Conservation (phyloP, 1,140 invertebrate species). For the Drosophila subpulchrella region DNA sequence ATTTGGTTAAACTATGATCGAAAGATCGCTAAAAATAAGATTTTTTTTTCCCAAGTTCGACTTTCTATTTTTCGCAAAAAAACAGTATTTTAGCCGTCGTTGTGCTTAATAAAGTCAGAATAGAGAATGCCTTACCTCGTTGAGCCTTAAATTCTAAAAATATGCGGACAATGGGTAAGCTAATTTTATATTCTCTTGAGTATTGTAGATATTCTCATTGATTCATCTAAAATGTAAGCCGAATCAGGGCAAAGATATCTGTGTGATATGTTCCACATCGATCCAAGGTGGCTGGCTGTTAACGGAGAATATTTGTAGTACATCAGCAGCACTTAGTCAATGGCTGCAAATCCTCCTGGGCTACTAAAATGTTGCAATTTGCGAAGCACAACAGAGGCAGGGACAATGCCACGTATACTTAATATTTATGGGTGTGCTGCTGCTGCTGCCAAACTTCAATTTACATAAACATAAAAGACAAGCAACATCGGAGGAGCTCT, state of each 20-base stretch:
- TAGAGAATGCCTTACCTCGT: too few relatives aligned
- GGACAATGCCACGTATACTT: constrained; percentile 59
- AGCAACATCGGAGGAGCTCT: constrained; percentile 48
- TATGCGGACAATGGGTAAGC: too few relatives aligned
- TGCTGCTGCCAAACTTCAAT: constrained; percentile 69
- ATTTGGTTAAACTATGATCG: too few relatives aligned
- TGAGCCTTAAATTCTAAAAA: too few relatives aligned
- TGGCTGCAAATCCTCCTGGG: constrained; percentile 50
- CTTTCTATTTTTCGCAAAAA: too few relatives aligned
- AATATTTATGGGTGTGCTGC: constrained; percentile 73
- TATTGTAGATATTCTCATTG: too few relatives aligned
- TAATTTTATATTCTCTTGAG: too few relatives aligned
- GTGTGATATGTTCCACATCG: constrained; percentile 4
- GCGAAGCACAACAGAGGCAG: constrained; percentile 35
- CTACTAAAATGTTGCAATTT: constrained; percentile 66
- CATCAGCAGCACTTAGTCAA: constrained; percentile 47
- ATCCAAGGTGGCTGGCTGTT: constrained; percentile 15
- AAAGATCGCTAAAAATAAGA: too few relatives aligned
- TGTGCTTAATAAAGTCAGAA: too few relatives aligned
- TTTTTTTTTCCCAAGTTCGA: too few relatives aligned
- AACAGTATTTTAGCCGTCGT: too few relatives aligned
- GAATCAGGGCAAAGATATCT: neutral
- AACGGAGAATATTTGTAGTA: constrained; percentile 8
- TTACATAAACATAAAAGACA: constrained; percentile 82
- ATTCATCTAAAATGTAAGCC: neutral